phyloP scores from a whole-genome alignment of 2,888 invertebrate genomes.

The Megastigmus dorsalis region DNA sequence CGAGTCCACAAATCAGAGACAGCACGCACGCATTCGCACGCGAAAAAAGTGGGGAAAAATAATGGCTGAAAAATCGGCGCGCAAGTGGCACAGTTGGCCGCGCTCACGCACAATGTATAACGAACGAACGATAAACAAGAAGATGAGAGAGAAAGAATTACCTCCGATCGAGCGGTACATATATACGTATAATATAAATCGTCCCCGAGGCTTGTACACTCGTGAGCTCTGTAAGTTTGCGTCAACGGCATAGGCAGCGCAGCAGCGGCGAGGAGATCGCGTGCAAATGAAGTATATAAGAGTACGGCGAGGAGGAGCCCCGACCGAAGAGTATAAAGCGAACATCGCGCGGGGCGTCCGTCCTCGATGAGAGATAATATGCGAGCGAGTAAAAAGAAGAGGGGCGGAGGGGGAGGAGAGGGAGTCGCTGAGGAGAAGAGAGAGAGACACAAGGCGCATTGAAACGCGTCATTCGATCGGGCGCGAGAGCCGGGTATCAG shows the following conservation, averaged over 20 bases:
- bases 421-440: background rate
- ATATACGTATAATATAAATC: too few relatives aligned
- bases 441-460: constrained; percentile 1
- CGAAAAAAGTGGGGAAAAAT: too few relatives aligned
- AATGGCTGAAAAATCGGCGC: too few relatives aligned
- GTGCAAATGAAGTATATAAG: constrained; percentile 13
- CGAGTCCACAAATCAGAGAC: too few relatives aligned
- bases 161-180: too few relatives aligned
- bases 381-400: background rate
- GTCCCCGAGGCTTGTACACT: background rate
- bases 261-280: too few relatives aligned
- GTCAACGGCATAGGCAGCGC: too few relatives aligned
- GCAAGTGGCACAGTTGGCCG: too few relatives aligned
- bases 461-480: constrained; percentile 73
- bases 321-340: background rate
- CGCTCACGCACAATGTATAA: too few relatives aligned
- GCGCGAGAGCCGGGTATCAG: constrained; percentile 70
- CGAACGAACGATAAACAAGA: background rate
- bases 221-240: too few relatives aligned
- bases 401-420: background rate
- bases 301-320: background rate
- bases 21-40: too few relatives aligned
- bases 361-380: constrained; percentile 30
- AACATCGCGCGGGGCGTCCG: background rate
- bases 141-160: too few relatives aligned